Evolutionary conservation across 1,140 invertebrate genomes (phyloP).

Genomic region (Sipha flava): DNA sequence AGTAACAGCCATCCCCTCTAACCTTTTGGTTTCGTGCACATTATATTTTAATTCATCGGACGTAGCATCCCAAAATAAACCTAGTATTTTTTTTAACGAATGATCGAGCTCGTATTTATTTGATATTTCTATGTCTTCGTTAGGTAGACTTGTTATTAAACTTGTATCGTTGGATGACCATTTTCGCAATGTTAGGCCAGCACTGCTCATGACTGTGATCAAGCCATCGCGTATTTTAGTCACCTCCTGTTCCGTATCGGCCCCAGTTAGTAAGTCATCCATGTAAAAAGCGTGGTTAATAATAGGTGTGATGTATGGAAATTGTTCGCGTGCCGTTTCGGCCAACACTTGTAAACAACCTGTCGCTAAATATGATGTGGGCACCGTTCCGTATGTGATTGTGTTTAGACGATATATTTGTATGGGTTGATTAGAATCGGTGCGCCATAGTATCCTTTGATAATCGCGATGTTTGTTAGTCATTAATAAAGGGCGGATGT

Average conservation of each 20-base stretch:
- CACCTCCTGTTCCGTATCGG: neutral
- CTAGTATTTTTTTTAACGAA: neutral
- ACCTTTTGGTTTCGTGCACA: neutral
- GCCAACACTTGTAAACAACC: conserved; percentile 40
- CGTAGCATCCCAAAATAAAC: neutral
- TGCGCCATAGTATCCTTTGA: conserved; percentile 39
- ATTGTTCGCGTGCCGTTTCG: conserved; percentile 36
- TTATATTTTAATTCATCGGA: neutral
- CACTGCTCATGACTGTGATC: neutral
- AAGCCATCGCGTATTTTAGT: neutral
- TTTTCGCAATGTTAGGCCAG: neutral
- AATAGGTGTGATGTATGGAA: conserved; percentile 37
- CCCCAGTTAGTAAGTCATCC: conserved; percentile 42
- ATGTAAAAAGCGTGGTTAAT: conserved; percentile 45
- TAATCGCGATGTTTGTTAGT: conserved; percentile 37
- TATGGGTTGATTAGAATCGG: conserved; percentile 32
- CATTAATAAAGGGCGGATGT: no score
- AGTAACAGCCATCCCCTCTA: neutral
- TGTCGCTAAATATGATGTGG: conserved; percentile 42
- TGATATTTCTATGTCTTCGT: neutral
- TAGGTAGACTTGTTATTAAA: neutral
- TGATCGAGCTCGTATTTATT: neutral
- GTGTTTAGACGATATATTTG: conserved; percentile 41
- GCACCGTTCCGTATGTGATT: conserved; percentile 42
- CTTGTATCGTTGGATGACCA: neutral